Evolutionary conservation across 1,140 invertebrate genomes (phyloP), one percentile per base, ranked within the genome.

Genomic region (Drosophila fuyamai): DNA sequence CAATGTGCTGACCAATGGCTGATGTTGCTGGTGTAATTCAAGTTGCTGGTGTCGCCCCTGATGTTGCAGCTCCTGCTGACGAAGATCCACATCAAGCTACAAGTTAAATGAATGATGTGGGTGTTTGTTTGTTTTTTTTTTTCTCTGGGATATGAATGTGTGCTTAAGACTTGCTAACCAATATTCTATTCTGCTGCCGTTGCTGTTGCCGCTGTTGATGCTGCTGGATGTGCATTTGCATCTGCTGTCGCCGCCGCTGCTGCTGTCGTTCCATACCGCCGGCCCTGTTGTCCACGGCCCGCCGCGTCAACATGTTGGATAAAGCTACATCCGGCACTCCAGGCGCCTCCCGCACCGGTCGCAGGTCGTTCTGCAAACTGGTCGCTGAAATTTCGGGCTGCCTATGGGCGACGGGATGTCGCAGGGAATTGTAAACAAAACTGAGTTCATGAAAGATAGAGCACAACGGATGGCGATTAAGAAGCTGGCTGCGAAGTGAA

Each of bases 381-480:
- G 71, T 80, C 13, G 73, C 48, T 53, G 81, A 90, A 48, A 86
- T 71, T 63, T 86, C 48, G 16, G 70, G 73, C 48, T 55, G 55
- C 62, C 76, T 75, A 72, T 46, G 59, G 48, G 36, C 65, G 35
- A 73, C 73, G 51, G 46, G 76, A 67, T 86, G 79, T 77, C 79
- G 86, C 65, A 90, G 66, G 62, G 86, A 90, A 83, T 90, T 90
- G 86, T 90, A 90, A 86, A 90, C 81, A 86, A 81, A 90, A 90
- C 86, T 90, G 72, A 70, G 75, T 62, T 59, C 58, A 48, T 63
- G 68, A 67, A 73, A 68, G 62, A 76, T 58, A 63, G 43, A 76
- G 35, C 36, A 63, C 35, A 74, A 75, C 18, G 38, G 57, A 40
- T 55, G 44, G 61, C 10, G 47, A 43, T 65, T 68, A 38, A 35